Evolutionary conservation across 2,113 vertebrate species (phyloP).

Genomic region (Phylloscopus whistleri): DNA sequence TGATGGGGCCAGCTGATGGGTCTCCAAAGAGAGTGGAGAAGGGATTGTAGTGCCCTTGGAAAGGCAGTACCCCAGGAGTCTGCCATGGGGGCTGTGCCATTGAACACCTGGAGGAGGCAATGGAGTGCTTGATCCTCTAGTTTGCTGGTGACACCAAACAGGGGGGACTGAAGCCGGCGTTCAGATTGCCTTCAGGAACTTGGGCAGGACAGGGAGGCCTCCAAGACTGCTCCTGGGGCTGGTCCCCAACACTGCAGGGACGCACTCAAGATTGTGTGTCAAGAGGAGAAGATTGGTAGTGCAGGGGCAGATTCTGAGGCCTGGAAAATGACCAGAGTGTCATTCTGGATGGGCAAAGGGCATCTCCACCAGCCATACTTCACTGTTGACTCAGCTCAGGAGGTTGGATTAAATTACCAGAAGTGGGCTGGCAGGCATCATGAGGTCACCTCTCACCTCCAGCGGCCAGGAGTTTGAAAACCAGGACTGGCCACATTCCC

Average conservation of each 20-base stretch:
- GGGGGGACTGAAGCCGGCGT: not conserved
- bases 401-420: not conserved
- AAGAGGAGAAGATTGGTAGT: not conserved
- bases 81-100: fast-evolving
- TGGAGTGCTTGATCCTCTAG: not conserved
- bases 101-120: not conserved
- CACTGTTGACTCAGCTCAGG: not conserved
- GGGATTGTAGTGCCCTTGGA: not conserved
- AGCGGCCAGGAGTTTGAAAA: not conserved
- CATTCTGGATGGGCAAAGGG: not conserved
- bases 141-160: not conserved
- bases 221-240: not conserved
- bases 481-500: not conserved
- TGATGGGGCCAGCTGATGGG: not conserved
- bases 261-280: fast-evolving
- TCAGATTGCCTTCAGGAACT: not conserved
- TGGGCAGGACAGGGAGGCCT: fast-evolving
- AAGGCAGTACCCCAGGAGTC: fast-evolving
- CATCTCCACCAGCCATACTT: not conserved
- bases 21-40: not conserved
- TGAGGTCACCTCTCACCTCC: not conserved
- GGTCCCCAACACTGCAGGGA: not conserved
- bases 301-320: not conserved
- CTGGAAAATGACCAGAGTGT: not conserved
- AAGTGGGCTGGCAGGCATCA: not conserved